These are phyloP conservation scores for Rhabdomys dilectus DNA, from an alignment of 2,113 vertebrate species.

Conservation along the genomic window DNA sequence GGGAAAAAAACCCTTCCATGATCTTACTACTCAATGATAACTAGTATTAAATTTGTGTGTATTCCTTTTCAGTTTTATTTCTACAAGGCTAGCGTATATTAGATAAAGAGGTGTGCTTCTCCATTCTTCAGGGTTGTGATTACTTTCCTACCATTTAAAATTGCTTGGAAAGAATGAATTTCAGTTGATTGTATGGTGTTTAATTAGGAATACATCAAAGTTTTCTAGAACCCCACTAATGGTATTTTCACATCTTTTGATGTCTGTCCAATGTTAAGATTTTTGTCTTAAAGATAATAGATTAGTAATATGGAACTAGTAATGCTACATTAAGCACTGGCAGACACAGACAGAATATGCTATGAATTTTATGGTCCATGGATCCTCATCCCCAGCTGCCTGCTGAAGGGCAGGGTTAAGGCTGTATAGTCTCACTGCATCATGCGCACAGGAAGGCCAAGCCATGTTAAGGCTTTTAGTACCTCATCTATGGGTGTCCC, in stretches of 20 bases:
- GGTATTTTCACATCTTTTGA: background rate
- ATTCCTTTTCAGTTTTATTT: background rate
- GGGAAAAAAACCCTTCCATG: background rate
- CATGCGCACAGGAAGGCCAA: background rate
- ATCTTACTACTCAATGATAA: background rate
- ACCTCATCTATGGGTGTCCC: background rate
- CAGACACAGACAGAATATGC: background rate
- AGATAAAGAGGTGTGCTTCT: background rate
- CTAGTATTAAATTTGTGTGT: background rate
- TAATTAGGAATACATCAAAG: background rate
- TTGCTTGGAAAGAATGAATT: slow-evolving; percentile 34
- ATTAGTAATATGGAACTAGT: background rate
- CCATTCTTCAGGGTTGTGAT: background rate
- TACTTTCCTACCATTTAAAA: slow-evolving; percentile 1
- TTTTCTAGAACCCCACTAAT: background rate
- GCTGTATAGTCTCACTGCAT: background rate
- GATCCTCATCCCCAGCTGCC: too few relatives aligned
- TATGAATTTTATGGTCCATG: background rate
- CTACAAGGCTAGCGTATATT: background rate
- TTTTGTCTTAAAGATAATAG: background rate
- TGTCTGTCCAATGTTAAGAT: background rate
- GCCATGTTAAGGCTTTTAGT: background rate
- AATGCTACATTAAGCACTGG: background rate
- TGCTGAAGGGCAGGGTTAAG: too few relatives aligned
- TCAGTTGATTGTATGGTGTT: background rate